phyloP scores from a whole-genome alignment of 2,113 vertebrate genomes.

The Pelodiscus sinensis region DNA sequence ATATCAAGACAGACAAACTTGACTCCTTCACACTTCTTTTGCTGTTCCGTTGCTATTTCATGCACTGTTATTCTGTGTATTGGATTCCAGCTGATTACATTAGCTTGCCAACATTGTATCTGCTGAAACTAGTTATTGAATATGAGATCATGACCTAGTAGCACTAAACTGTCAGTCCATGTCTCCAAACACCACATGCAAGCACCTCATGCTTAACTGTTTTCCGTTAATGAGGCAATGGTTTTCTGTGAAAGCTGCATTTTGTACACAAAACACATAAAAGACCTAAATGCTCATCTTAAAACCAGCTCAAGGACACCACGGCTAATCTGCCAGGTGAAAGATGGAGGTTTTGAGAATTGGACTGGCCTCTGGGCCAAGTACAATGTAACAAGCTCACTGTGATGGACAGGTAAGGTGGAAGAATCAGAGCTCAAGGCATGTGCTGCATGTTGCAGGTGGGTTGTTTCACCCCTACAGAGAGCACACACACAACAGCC shows the following conservation, averaged over 20 bases:
- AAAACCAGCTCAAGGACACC: background rate
- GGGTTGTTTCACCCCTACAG: background rate
- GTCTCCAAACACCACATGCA: background rate
- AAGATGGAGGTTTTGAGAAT: background rate
- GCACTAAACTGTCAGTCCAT: background rate
- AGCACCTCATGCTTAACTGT: background rate
- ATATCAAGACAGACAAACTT: background rate
- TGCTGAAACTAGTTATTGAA: background rate
- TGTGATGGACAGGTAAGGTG: background rate
- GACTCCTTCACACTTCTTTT: background rate
- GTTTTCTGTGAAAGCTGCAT: background rate
- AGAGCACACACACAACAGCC: background rate
- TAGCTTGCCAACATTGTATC: background rate
- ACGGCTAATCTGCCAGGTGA: background rate
- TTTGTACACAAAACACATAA: background rate
- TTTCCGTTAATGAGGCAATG: background rate
- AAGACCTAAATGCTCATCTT: background rate
- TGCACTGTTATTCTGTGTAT: background rate
- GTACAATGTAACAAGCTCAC: background rate
- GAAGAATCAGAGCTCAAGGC: background rate
- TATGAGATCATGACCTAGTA: background rate
- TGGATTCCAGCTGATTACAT: background rate
- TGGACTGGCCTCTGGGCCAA: background rate
- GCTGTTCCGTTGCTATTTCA: background rate
- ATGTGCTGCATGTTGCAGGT: background rate